Evolutionary conservation across 2,797 vertebrate species (phyloP), one percentile per base, ranked within the genome.

Genomic region (Furcifer pardalis): DNA sequence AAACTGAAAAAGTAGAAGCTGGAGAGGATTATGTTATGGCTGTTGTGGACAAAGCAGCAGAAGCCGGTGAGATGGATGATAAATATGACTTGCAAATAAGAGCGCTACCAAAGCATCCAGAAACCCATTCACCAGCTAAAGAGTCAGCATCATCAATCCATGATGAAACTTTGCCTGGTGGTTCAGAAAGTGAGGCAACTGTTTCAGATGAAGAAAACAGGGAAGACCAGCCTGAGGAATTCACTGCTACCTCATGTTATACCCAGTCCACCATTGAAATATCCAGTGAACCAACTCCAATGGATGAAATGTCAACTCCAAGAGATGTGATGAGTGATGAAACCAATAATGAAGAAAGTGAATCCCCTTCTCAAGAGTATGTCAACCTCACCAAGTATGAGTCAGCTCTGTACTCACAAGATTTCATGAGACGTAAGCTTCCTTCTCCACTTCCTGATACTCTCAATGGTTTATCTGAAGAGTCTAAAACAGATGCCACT

Each of bases 291-390:
- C 98, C 98, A 77, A 98, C 98, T 77, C 97, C 97, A 19, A 97
- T 98, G 96, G 98, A 99, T 93, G 98, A 97, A 88, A 99, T 99
- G 98, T 97, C 97, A 4, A 99, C 98, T 77, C 97, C 98, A 3
- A 97, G 96, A 1, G 97, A 99, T 72, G 94, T 98, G 82, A 97
- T 97, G 96, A 98, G 97, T 32, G 97, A 99, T 60, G 97, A 99
- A 96, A 97, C 96, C 86, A 97, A 96, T 84, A 98, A 98, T 59
- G 98, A 98, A 17, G 97, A 98, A 94, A 97, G 96, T 0, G 97
- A 97, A 72, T 98, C 97, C 87, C 98, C 97, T 2, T 97, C 96
- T 84, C 97, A 97, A 86, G 98, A 98, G 88, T 96, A 96, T 77
- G 93, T 95, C 63, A 97, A 96, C 63, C 91, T 96, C 90, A 95